These are phyloP conservation scores for Drosophila albomicans DNA, from an alignment of 1,140 invertebrate genomes.

Conservation along the genomic window DNA sequence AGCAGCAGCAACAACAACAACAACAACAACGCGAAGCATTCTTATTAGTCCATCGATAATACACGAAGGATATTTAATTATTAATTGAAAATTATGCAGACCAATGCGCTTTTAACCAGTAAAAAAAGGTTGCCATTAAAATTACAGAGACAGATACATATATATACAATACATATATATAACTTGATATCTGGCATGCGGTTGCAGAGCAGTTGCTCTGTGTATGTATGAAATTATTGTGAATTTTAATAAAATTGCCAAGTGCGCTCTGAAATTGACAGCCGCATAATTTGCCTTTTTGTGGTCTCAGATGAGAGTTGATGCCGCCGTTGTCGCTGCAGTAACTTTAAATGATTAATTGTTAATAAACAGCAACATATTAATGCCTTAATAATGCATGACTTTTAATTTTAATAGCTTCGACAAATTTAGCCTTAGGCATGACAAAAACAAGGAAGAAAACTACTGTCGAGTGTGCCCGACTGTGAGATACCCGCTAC, in stretches of 20 bases:
- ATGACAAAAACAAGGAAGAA: background rate
- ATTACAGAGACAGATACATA: slow-evolving; percentile 35
- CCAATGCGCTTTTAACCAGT: slow-evolving; percentile 49
- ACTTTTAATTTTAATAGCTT: background rate
- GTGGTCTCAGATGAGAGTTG: slow-evolving; percentile 19
- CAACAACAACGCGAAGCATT: slow-evolving; percentile 25
- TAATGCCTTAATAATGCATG: slow-evolving; percentile 30
- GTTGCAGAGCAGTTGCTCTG: slow-evolving; percentile 12
- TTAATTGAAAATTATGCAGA: slow-evolving; percentile 70
- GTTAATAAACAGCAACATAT: slow-evolving; percentile 36
- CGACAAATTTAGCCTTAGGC: slow-evolving; percentile 1
- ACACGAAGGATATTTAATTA: slow-evolving; percentile 63
- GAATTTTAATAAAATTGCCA: slow-evolving; percentile 57
- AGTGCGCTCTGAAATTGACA: slow-evolving; percentile 60
- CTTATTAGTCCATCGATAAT: slow-evolving; percentile 66
- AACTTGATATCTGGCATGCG: slow-evolving; percentile 31
- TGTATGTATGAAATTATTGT: slow-evolving; percentile 40
- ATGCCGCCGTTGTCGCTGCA: background rate
- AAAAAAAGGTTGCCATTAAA: slow-evolving; percentile 28
- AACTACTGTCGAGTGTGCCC: background rate
- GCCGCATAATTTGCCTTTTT: slow-evolving; percentile 50
- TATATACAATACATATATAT: slow-evolving; percentile 23
- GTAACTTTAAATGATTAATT: slow-evolving; percentile 55
- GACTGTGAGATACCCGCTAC: too few relatives aligned
- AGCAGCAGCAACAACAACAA: slow-evolving; percentile 12